Percentiles rank a stretch among this genome's conserved stretches.
These are phyloP conservation scores for Theristicus caerulescens DNA, from an alignment of 2,113 vertebrate species.

Conservation along the genomic window DNA sequence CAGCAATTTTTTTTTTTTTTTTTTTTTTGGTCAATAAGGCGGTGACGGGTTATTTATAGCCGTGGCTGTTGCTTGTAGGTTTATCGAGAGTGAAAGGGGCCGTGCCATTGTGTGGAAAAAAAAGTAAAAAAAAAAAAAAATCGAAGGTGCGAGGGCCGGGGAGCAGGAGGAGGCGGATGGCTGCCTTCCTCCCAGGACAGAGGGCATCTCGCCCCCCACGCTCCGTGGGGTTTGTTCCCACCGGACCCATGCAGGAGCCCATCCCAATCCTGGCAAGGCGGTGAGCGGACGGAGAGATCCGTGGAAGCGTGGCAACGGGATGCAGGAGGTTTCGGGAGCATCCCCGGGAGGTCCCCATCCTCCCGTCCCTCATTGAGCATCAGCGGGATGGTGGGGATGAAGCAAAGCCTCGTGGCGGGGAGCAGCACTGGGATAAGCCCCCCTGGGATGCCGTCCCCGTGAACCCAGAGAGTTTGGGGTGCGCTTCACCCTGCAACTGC, in stretches of 20 bases:
- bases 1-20: not conserved
- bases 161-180: not conserved
- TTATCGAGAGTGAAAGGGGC: not conserved
- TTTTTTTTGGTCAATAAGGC: not conserved
- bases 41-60: constrained; percentile 26
- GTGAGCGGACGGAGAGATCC: not conserved
- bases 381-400: fast-evolving
- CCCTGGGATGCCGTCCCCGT: not conserved
- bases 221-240: not conserved
- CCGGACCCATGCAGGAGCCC: not conserved
- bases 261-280: not conserved
- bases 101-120: not conserved
- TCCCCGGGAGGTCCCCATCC: not conserved
- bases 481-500: fast-evolving
- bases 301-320: fast-evolving
- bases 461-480: not conserved
- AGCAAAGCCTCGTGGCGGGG: not conserved
- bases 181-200: not conserved
- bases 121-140: not conserved
- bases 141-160: not conserved
- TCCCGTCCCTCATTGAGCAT: fast-evolving
- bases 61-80: not conserved
- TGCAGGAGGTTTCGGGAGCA: not conserved
- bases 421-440: not conserved
- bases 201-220: fast-evolving